Base-by-base conservation (phyloP, 1,140 invertebrate genomes). In the Nautilus pompilius region DNA sequence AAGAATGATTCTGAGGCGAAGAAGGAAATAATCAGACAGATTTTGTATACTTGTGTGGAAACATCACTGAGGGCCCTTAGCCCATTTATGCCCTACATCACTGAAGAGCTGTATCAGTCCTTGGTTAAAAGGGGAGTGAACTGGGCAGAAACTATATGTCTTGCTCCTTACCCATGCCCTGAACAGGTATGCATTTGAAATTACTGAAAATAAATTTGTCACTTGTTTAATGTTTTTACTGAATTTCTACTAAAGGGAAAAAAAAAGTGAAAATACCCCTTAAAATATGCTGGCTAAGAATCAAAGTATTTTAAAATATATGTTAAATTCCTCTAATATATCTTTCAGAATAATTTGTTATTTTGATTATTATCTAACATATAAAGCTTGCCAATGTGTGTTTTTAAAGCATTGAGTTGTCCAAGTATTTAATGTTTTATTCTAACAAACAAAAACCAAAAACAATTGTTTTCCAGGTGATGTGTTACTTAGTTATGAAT, bases 1-100 rank as follows among this genome's bases (percentile, higher is more conserved):
- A 74, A 75, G 74, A 74, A 71, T 53, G 62, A 86, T 5, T 85
- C 86, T 33, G 83, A 85, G 20, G 71, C 80, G 3, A 84, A 87
- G 22, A 89, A 89, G 59, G 58, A 76, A 4, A 80, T 85, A 2
- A 67, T 67, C 0, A 51, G 34, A 54, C 63, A 75, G 20, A 61
- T 76, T 33, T 65, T 79, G 24, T 71, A 71, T 53, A 33, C 57
- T 1, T 73, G 71, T 64, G 58, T 73, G 8, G 66, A 79, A 20
- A 72, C 69, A 8, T 74, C 70, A 33, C 51, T 81, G 3, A 51
- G 73, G 33, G 63, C 68, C 8, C 36, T 73, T 2, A 74, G 72
- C 69, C 79, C 79, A 10, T 79, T 81, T 45, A 79, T 81, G 78
- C 79, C 79, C 22, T 81, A 68, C 60, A 30, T 81, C n/a, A 67